Evolutionary conservation across 2,888 invertebrate species (phyloP), one percentile per base, ranked within the genome.

Genomic region (Drosophila trichaetosa): DNA sequence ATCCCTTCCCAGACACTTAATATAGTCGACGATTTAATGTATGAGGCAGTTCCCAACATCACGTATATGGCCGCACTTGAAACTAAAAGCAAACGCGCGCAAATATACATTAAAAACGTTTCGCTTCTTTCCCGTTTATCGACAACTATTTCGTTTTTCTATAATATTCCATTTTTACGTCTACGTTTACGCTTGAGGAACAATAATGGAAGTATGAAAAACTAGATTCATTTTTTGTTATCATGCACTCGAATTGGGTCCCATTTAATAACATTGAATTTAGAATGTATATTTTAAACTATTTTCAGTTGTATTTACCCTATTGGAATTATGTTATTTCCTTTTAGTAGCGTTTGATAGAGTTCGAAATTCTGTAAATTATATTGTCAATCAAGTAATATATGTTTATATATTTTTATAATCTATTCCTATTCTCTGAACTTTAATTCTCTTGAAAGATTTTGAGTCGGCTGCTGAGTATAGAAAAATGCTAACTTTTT

Each of bases 11-110:
- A 34, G 49, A 38, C 46, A 29, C 63, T 40, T 16, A 21, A 66
- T 27, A 56, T 69, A 48, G 46, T 18, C 31, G 49, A 38, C 31
- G 34, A 31, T 24, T 46, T 51, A 51, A 42, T 49, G 48, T 33
- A 4, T n/a, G 38, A 2, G 56, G 24, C 52, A 61, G 36, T 29
- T 24, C 21, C 61, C 18, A 21, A 27, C 60, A 60, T 33, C 33
- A 57, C 29, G 21, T 16, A 18, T 51, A 13, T 40, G 13, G 3
- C 21, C 18, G n/a, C 52, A 52, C 65, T 66, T 33, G 34, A 40
- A 65, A 51, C 38, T 40, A 34, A 54, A 11, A 54, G 54, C 54
- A 60, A 59, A 38, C 36, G 38, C 56, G 38, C 38, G n/a, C 38
- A 38, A 38, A 56, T 42, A 38, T 31, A 57, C 31, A 57, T 31